phyloP scores from a whole-genome alignment of 2,888 invertebrate genomes.

The Sturmia bella region DNA sequence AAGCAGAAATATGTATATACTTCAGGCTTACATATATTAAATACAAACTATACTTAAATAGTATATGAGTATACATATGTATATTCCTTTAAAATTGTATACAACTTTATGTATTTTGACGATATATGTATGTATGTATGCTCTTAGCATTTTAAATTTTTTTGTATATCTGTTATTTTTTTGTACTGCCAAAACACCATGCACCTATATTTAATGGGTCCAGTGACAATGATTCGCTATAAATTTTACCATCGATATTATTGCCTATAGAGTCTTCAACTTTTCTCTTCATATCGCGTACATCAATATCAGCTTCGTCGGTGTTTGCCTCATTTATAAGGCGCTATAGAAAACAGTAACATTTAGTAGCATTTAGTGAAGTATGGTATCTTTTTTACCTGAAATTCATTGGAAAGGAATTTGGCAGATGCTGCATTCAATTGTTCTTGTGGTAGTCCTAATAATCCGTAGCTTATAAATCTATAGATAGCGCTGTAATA shows the following conservation, averaged over 20 bases:
- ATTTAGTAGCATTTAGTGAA: not conserved
- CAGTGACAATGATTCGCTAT: slow-evolving; percentile 30
- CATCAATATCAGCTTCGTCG: slow-evolving; percentile 71
- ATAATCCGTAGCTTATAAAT: slow-evolving; percentile 77
- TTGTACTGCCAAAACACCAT: not conserved
- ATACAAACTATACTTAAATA: too few species aligned
- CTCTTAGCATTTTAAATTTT: not conserved
- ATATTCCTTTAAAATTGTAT: too few species aligned
- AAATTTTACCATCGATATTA: not conserved
- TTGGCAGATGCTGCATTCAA: slow-evolving; percentile 73
- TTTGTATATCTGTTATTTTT: not conserved
- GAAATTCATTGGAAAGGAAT: slow-evolving; percentile 76
- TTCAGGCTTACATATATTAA: too few species aligned
- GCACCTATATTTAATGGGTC: slow-evolving; percentile 66
- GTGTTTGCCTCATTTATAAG: slow-evolving; percentile 77
- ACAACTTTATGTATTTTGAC: too few species aligned
- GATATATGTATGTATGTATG: too few species aligned
- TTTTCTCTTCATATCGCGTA: slow-evolving; percentile 69
- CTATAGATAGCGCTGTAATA: slow-evolving; percentile 75
- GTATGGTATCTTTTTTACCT: slow-evolving; percentile 70
- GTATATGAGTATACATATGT: too few species aligned
- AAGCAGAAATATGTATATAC: too few species aligned
- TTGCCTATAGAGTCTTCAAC: slow-evolving; percentile 49
- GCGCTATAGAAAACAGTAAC: slow-evolving; percentile 67
- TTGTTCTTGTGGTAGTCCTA: slow-evolving; percentile 77